Evolutionary conservation across 2,113 vertebrate genomes (phyloP).

Genomic region (Dasyornis broadbenti): DNA sequence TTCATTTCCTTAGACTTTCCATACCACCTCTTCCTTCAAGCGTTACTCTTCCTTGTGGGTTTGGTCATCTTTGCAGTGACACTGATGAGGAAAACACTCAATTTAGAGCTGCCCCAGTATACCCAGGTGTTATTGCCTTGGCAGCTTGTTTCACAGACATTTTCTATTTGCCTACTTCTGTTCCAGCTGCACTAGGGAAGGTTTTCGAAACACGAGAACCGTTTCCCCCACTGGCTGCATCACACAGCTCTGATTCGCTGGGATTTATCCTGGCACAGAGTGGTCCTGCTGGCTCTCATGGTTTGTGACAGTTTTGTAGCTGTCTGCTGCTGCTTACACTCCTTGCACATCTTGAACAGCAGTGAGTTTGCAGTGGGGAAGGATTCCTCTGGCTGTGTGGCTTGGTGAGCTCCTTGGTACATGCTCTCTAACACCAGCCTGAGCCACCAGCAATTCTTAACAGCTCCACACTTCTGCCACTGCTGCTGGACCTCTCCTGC

Average conservation of each 20-base stretch:
- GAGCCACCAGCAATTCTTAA: not conserved
- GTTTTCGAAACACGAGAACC: not conserved
- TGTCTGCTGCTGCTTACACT: constrained; percentile 15
- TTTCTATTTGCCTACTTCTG: constrained; percentile 45
- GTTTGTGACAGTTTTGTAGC: not conserved
- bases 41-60: constrained; percentile 17
- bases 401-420: constrained; percentile 1
- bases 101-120: constrained; percentile 4
- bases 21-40: not conserved
- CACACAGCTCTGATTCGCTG: constrained; percentile 51
- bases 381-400: not conserved
- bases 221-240: constrained; percentile 24
- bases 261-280: not conserved
- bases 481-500: constrained; percentile 28
- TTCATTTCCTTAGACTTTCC: constrained; percentile 52
- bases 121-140: constrained; percentile 32
- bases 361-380: not conserved
- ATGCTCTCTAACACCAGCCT: not conserved
- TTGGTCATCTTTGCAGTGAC: constrained; percentile 24
- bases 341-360: not conserved
- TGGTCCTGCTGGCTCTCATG: constrained; percentile 28
- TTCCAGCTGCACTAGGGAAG: constrained; percentile 29
- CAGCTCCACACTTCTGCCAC: not conserved
- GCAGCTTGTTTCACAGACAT: constrained; percentile 36
- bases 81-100: constrained; percentile 13